Evolutionary conservation across 1,140 invertebrate species (phyloP).

Genomic region (Capitella teleta): DNA sequence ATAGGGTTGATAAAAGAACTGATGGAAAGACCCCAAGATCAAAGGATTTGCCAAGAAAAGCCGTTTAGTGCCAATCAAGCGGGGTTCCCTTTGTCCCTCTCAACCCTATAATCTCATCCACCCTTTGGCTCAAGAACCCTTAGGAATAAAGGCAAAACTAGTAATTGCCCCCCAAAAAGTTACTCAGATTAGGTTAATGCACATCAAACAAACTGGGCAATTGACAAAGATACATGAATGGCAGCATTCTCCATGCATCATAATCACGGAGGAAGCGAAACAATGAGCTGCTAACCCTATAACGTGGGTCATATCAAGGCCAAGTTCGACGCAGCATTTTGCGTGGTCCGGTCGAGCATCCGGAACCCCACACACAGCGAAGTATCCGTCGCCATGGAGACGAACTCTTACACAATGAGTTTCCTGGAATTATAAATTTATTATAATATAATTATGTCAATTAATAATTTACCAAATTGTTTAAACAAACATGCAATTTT

Average conservation of each 20-base stretch:
- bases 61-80: no score
- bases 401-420: conserved; percentile 43
- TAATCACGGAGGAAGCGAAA: no score
- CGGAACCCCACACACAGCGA: conserved; percentile 77
- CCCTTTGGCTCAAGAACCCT: no score
- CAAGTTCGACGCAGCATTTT: conserved; percentile 88
- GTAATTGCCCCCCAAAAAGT: no score
- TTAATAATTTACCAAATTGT: neutral
- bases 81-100: no score
- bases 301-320: conserved; percentile 80
- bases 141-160: no score
- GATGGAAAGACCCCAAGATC: neutral
- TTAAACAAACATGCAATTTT: neutral
- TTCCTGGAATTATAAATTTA: conserved; percentile 48
- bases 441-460: conserved; percentile 10
- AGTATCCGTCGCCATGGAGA: conserved; percentile 70
- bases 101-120: no score
- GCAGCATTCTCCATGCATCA: no score
- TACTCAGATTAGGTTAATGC: no score
- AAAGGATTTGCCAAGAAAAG: neutral
- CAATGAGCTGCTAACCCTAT: conserved; percentile 82
- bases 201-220: neutral
- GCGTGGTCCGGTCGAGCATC: conserved; percentile 78
- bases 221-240: neutral
- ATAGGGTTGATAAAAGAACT: neutral